A percentile compares a stretch with the other conserved stretches of the same genome.
Evolutionary conservation across 2,113 vertebrate genomes (phyloP).

Genomic region (Australoheros scitulus): DNA sequence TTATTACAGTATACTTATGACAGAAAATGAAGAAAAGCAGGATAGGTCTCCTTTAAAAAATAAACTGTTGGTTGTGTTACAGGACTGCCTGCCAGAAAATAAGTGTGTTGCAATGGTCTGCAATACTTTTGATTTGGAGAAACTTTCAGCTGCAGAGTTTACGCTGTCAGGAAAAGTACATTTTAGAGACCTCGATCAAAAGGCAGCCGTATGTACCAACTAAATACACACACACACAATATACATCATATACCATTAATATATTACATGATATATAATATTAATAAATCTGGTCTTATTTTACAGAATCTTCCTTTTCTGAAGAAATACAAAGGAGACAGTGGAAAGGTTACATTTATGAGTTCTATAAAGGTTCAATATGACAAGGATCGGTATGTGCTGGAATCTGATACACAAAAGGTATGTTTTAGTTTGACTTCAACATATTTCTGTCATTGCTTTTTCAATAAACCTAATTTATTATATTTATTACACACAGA

Average conservation of each 20-base stretch:
- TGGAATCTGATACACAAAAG: constrained; percentile 31
- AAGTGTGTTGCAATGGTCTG: constrained; percentile 34
- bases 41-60: background rate
- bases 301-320: constrained; percentile 58
- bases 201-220: constrained; percentile 27
- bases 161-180: constrained; percentile 39
- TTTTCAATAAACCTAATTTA: background rate
- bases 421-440: constrained; percentile 33
- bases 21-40: too few relatives aligned
- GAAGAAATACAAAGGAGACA: constrained; percentile 46
- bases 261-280: fast-evolving
- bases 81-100: constrained; percentile 42
- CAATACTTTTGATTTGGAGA: constrained; percentile 50
- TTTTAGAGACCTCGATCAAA: constrained; percentile 40
- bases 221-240: background rate
- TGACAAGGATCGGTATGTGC: constrained; percentile 40
- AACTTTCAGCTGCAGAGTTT: constrained; percentile 27
- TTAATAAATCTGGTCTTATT: background rate
- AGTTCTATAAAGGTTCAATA: constrained; percentile 47
- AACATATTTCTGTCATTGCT: background rate
- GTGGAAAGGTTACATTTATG: constrained; percentile 29
- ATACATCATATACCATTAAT: too few relatives aligned
- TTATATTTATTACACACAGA: constrained; percentile 6
- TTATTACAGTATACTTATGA: too few relatives aligned
- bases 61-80: constrained; percentile 4